Conservation (phyloP, 2,113 vertebrate species). For the Thymallus thymallus region DNA sequence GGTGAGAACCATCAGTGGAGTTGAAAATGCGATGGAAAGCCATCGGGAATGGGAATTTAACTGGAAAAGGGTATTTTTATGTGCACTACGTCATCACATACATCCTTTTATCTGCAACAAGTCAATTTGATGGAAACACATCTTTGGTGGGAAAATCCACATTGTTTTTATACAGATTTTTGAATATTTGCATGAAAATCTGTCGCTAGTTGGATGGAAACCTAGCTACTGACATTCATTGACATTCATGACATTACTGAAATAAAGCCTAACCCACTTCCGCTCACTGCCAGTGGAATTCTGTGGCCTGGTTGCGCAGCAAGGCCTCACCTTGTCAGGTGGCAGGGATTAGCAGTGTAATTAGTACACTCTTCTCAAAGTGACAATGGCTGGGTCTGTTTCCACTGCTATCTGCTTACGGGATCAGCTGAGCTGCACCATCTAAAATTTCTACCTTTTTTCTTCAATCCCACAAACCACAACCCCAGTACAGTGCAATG, state of each 20-base stretch:
- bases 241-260: slow-evolving; percentile 27
- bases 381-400: slow-evolving; percentile 60
- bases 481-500: neutral
- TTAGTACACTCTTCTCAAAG: slow-evolving; percentile 45
- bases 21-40: no score
- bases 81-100: no score
- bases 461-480: neutral
- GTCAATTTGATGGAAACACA: no score
- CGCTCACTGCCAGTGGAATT: slow-evolving; percentile 20
- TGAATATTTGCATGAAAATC: no score
- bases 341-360: slow-evolving; percentile 54
- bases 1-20: no score
- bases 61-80: no score
- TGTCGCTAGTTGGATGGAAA: no score
- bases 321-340: slow-evolving; percentile 54
- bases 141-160: no score
- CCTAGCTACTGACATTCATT: neutral
- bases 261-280: slow-evolving; percentile 21
- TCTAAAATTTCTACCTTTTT: no score
- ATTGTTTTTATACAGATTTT: no score
- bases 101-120: no score
- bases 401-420: slow-evolving; percentile 39
- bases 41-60: no score
- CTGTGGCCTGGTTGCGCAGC: slow-evolving; percentile 12
- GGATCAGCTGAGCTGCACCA: slow-evolving; percentile 33